phyloP scores from a whole-genome alignment of 2,113 vertebrate genomes.

The Macheiramphus alcinus region DNA sequence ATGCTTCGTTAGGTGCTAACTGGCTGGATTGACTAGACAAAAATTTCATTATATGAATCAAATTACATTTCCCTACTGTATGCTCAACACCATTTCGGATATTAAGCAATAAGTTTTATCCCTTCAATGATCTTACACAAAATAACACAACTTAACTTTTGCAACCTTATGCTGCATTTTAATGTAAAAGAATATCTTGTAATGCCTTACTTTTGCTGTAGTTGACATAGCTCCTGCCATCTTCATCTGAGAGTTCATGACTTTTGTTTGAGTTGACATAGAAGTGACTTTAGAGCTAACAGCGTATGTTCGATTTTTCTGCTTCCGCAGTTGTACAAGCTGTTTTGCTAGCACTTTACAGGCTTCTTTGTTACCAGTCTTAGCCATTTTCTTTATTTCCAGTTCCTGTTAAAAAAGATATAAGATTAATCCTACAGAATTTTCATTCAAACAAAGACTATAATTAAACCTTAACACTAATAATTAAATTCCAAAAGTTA shows the following conservation, averaged over 20 bases:
- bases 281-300: conserved; percentile 98
- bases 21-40: background rate
- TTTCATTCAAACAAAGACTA: background rate
- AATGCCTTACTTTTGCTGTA: conserved; percentile 87
- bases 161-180: background rate
- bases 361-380: conserved; percentile 93
- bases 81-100: background rate
- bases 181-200: background rate
- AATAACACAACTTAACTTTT: background rate
- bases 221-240: conserved; percentile 98
- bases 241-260: conserved; percentile 99
- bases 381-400: conserved; percentile 99
- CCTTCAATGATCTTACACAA: background rate
- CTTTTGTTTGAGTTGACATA: conserved; percentile 93
- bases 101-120: background rate
- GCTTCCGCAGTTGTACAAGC: conserved; percentile 91
- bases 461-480: background rate
- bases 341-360: conserved; percentile 96
- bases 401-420: conserved; percentile 77
- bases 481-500: background rate
- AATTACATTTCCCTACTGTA: background rate
- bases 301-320: conserved; percentile 92
- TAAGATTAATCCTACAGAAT: background rate
- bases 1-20: background rate
- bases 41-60: background rate